These are phyloP conservation scores for Dastarcus helophoroides DNA, from an alignment of 2,888 invertebrate genomes.

Conservation along the genomic window DNA sequence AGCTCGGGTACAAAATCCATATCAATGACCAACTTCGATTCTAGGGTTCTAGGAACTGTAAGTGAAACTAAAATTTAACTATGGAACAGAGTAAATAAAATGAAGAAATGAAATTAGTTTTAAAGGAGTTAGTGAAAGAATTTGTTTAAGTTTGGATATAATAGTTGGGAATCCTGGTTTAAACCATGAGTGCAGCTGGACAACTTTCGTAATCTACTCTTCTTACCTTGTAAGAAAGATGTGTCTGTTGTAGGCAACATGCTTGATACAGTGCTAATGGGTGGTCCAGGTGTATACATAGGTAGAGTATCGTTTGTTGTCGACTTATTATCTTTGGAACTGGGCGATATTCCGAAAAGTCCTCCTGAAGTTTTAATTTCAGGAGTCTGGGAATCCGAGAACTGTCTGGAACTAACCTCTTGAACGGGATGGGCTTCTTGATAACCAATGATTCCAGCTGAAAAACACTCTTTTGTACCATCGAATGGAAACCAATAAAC, in stretches of 20 bases:
- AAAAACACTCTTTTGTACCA: too few species aligned
- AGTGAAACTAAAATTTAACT: slow-evolving; percentile 17
- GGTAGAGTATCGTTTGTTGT: slow-evolving; percentile 8
- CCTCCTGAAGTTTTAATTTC: slow-evolving; percentile 43
- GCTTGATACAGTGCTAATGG: slow-evolving; percentile 28
- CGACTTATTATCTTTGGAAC: slow-evolving; percentile 15
- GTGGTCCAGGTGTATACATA: slow-evolving; percentile 17
- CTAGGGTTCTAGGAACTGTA: slow-evolving; percentile 56
- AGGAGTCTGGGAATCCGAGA: slow-evolving; percentile 37
- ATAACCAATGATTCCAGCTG: slow-evolving; percentile 58
- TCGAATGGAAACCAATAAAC: too few species aligned
- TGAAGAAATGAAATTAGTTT: slow-evolving; percentile 4
- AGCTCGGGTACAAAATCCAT: slow-evolving; percentile 49
- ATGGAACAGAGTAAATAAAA: too few species aligned
- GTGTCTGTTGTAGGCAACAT: too few species aligned
- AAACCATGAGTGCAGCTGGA: too few species aligned
- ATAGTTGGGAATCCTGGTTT: too few species aligned
- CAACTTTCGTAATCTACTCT: too few species aligned
- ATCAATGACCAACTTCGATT: slow-evolving; percentile 56
- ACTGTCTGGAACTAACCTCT: slow-evolving; percentile 48
- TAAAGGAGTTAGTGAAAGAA: too few species aligned
- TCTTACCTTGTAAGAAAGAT: too few species aligned
- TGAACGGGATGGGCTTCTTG: slow-evolving; percentile 49
- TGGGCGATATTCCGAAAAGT: slow-evolving; percentile 26
- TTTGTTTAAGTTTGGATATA: too few species aligned